These are phyloP conservation scores for Magallana ariakensis DNA, from an alignment of 1,140 invertebrate genomes.

Conservation along the genomic window DNA sequence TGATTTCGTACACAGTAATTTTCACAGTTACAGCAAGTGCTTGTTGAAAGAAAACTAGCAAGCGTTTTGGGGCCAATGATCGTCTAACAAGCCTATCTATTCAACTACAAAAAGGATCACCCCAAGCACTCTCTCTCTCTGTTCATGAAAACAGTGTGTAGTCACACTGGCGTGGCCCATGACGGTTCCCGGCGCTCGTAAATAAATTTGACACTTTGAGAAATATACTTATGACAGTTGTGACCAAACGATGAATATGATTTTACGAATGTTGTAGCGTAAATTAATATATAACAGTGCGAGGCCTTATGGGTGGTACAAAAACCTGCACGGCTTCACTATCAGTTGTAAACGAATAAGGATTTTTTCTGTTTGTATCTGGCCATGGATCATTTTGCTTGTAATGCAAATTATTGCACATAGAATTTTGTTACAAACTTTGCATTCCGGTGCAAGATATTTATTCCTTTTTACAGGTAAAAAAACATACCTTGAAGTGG, in stretches of 20 bases:
- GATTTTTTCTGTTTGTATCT: no score
- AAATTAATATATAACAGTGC: not conserved
- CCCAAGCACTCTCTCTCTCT: not conserved
- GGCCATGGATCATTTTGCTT: no score
- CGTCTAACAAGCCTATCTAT: not conserved
- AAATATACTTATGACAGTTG: slow-evolving; percentile 32
- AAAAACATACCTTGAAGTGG: no score
- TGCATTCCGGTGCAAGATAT: no score
- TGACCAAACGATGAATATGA: slow-evolving; percentile 22
- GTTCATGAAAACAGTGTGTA: not conserved
- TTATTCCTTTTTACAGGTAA: no score
- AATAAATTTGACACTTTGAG: slow-evolving; percentile 34
- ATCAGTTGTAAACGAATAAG: no score
- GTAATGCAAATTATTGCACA: no score
- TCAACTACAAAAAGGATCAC: not conserved
- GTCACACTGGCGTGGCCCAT: not conserved
- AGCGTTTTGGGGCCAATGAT: not conserved
- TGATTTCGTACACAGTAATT: no score
- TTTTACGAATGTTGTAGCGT: slow-evolving; percentile 34
- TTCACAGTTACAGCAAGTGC: no score
- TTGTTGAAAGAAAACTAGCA: slow-evolving; percentile 6
- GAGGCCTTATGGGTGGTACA: slow-evolving; percentile 20
- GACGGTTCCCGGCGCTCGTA: slow-evolving; percentile 6
- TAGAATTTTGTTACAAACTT: no score
- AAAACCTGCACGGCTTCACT: not conserved